These are phyloP conservation scores for Lepidurus arcticus DNA, from an alignment of 1,140 invertebrate genomes.

Conservation along the genomic window DNA sequence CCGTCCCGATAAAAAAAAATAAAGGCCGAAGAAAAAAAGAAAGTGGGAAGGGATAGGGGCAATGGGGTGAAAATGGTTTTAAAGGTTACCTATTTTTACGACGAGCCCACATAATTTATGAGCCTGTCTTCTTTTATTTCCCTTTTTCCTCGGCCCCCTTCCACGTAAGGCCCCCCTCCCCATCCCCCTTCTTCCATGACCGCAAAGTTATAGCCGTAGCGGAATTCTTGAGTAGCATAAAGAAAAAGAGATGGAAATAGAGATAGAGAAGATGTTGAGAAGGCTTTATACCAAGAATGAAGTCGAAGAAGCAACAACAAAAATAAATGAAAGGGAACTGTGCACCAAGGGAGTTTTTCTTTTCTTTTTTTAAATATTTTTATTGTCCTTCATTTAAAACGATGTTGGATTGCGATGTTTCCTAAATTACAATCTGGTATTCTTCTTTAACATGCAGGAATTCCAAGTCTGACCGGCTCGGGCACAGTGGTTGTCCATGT, in stretches of 20 bases:
- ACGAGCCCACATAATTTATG: slow-evolving; percentile 12
- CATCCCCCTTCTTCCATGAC: slow-evolving; percentile 5
- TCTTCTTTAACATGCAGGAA: slow-evolving; percentile 54
- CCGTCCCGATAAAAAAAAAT: background rate
- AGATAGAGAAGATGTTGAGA: slow-evolving; percentile 15
- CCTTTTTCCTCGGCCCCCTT: background rate
- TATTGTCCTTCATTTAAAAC: no score
- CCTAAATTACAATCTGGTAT: background rate
- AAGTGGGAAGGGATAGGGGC: background rate
- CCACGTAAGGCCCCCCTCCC: background rate
- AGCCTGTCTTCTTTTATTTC: slow-evolving; percentile 15
- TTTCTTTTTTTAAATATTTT: no score
- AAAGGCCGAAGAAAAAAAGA: background rate
- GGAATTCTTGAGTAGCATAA: slow-evolving; percentile 19
- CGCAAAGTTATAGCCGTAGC: slow-evolving; percentile 21
- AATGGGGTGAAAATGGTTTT: slow-evolving; percentile 22
- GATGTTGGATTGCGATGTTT: no score
- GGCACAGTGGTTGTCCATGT: slow-evolving; percentile 81
- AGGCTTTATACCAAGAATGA: background rate
- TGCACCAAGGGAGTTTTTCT: no score
- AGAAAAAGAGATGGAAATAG: slow-evolving; percentile 18
- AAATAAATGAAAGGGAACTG: background rate
- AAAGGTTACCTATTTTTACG: slow-evolving; percentile 22
- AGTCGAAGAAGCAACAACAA: background rate
- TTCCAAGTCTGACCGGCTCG: slow-evolving; percentile 78